Percentiles rank a stretch among this genome's conserved stretches.
These are phyloP conservation scores for Diglossa cyanea DNA, from an alignment of 2,797 vertebrate species.

Conservation along the genomic window DNA sequence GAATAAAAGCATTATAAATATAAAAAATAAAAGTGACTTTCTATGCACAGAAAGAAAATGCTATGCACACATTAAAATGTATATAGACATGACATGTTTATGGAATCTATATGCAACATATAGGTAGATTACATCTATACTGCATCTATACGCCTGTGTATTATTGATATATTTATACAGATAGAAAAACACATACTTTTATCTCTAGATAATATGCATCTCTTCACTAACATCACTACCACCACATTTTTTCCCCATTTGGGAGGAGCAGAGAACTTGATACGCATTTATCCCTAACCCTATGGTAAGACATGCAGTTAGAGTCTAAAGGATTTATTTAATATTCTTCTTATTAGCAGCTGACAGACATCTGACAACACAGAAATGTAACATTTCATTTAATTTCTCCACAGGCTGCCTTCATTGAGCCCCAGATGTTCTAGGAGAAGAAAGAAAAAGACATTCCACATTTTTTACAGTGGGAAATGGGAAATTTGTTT, in stretches of 20 bases:
- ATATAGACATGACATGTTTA: background rate
- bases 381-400: background rate
- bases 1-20: background rate
- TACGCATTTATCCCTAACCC: background rate
- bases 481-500: background rate
- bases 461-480: background rate
- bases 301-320: background rate
- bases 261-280: background rate
- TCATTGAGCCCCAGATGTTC: background rate
- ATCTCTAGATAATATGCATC: background rate
- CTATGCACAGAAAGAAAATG: background rate
- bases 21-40: background rate
- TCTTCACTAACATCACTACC: background rate
- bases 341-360: background rate
- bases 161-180: background rate
- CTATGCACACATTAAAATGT: background rate
- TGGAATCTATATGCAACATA: background rate
- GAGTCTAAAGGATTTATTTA: background rate
- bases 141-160: background rate
- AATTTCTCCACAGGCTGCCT: background rate
- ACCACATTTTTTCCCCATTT: background rate
- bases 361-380: background rate
- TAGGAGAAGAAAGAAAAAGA: background rate
- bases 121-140: background rate
- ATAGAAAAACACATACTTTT: background rate